These are phyloP conservation scores for Heterotilapia buettikoferi DNA, from an alignment of 2,113 vertebrate genomes.

Conservation along the genomic window DNA sequence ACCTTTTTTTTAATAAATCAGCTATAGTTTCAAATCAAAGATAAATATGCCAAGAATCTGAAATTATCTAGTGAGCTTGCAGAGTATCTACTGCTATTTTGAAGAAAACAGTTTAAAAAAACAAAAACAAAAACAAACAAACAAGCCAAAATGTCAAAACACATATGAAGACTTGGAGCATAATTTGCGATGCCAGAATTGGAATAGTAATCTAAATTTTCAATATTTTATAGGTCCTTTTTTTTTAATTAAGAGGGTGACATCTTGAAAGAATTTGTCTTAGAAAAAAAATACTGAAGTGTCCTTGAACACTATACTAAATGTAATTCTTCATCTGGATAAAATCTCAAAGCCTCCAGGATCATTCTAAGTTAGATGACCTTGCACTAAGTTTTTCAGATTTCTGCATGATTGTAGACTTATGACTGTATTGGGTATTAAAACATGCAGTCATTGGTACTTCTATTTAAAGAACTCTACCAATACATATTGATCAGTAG, in stretches of 20 bases:
- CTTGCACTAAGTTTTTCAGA: background rate
- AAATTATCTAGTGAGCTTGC: background rate
- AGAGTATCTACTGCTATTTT: background rate
- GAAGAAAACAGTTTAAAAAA: background rate
- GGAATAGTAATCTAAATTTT: background rate
- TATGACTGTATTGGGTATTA: background rate
- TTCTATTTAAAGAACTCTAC: background rate
- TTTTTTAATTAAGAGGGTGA: background rate
- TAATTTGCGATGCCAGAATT: background rate
- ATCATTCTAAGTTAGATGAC: background rate
- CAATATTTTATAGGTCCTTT: background rate
- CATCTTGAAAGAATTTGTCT: background rate
- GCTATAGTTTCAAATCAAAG: background rate
- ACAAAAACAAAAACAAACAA: fast-evolving
- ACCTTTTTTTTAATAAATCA: background rate
- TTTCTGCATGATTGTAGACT: background rate
- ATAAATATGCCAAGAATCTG: background rate
- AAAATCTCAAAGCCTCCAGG: background rate
- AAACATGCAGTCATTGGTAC: background rate
- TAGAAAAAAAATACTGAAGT: background rate
- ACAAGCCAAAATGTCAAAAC: background rate
- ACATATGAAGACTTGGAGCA: background rate
- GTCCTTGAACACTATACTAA: background rate
- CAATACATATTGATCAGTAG: background rate
- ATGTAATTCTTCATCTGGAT: background rate